Base-by-base conservation (phyloP, 2,888 invertebrate species). In the Nycteola revayana region DNA sequence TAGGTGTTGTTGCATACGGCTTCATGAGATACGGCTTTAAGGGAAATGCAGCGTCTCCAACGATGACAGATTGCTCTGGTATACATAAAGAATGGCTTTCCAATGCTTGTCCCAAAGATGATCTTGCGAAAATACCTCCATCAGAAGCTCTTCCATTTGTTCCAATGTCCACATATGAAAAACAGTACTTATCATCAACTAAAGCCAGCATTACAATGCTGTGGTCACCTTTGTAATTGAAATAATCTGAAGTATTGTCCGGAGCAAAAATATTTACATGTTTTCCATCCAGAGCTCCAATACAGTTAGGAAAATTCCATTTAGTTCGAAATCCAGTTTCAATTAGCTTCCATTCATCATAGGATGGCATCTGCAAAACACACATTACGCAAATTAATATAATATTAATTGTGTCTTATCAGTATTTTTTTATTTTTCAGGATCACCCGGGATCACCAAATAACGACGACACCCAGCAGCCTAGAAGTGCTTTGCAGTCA, bases 151-250 rank as follows among this genome's bases (percentile, higher is more conserved):
- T 37, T 7, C 52, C 49, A 9, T 53, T 37, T 37, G 31, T 40
- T 7, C 43, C 46, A 23, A 44, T 31, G 30, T 49, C 41, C 0
- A 35, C 28, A n/a, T 18, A 38, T 9, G 46, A 33, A 28, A 47
- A 48, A 22, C 43, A 37, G 10, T 47, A 47, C 23, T 47, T 43
- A 7, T 31, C 20, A 37, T 49, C 41, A 5, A 53, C 44, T n/a
- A 51, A 22, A 22, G 42, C 45, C 32, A 53, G 36, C 14, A 40
- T 32, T 4, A 50, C 33, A 6, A 47, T 25, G 32, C 45, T 49
- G 21, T 49, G 40, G 11, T 27, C 33, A 9, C 29, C 28, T 26
- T 57, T 58, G 30, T 57, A 59, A 26, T 59, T 59, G 30, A 45
- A 50, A 36, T 42, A 60, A 14, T 34, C 24, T 5, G 51, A 36